Evolutionary conservation across 23 tunicate genomes (phyloP).

Genomic region (Styela clava): DNA sequence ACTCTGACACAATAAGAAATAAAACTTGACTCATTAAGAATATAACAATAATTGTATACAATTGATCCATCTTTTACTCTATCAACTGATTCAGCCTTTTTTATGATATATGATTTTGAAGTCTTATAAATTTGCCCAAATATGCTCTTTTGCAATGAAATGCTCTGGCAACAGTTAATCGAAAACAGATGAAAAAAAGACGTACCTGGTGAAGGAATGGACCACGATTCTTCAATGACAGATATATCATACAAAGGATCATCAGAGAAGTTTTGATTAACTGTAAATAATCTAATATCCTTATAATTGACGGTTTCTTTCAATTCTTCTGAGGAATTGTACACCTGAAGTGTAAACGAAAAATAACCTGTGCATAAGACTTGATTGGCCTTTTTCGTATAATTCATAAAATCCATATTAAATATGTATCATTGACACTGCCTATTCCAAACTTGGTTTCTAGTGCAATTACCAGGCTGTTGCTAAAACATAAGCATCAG

Average conservation of each 20-base stretch:
- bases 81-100: too few relatives aligned
- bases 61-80: too few relatives aligned
- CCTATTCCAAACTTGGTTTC: too few relatives aligned
- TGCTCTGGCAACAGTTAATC: neutral
- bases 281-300: slow-evolving; percentile 70
- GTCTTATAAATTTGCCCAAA: too few relatives aligned
- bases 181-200: neutral
- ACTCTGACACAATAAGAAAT: too few relatives aligned
- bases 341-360: slow-evolving; percentile 27
- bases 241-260: slow-evolving; percentile 45
- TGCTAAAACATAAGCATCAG: too few relatives aligned
- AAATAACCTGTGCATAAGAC: neutral
- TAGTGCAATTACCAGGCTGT: too few relatives aligned
- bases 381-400: neutral
- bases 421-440: too few relatives aligned
- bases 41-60: too few relatives aligned
- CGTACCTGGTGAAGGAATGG: slow-evolving; percentile 66
- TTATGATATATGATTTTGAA: too few relatives aligned
- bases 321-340: slow-evolving; percentile 53
- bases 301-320: slow-evolving; percentile 48
- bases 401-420: neutral
- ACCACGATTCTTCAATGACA: slow-evolving; percentile 53
- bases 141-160: too few relatives aligned
- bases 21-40: too few relatives aligned
- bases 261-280: slow-evolving; percentile 26